Evolutionary conservation across 2,113 vertebrate genomes (phyloP), one percentile per base, ranked within the genome.

Genomic region (Rhinopomastus cyanomelas): DNA sequence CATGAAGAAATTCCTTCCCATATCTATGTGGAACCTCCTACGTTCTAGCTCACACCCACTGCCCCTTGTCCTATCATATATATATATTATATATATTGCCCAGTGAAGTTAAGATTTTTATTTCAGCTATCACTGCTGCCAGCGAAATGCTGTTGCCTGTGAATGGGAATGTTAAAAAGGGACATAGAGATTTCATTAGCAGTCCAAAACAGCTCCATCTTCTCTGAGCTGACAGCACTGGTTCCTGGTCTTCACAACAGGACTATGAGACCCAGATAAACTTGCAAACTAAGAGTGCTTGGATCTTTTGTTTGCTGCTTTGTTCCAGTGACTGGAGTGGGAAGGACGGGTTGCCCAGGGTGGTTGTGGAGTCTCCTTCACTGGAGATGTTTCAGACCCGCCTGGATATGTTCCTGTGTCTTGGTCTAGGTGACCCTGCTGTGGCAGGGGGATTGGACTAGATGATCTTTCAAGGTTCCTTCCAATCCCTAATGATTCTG

Each of bases 311-410:
- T 19, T 64, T 5, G 0, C 18, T 53, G 18, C 29, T 68, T 26
- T 19, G 5, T 25, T 71, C 57, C 34, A 21, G 11, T 0, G 0
- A 13, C 44, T 60, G 56, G 16, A 62, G 5, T 20, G 10, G 62
- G 27, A 39, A 72, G 25, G 18, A 79, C 67, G 42, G 23, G 3
- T 60, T 34, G n/a, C n/a, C n/a, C n/a, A n/a, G n/a, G n/a, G n/a
- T n/a, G n/a, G n/a, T n/a, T n/a, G n/a, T n/a, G n/a, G n/a, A n/a
- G n/a, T n/a, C n/a, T n/a, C n/a, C n/a, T n/a, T n/a, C n/a, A n/a
- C n/a, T n/a, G n/a, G n/a, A n/a, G n/a, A n/a, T n/a, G n/a, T n/a
- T n/a, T n/a, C n/a, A n/a, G n/a, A n/a, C n/a, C n/a, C n/a, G n/a
- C n/a, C n/a, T n/a, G n/a, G n/a, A n/a, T n/a, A n/a, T n/a, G n/a